Base-by-base conservation (phyloP, 2,113 vertebrate genomes). In the Paralichthys olivaceus region DNA sequence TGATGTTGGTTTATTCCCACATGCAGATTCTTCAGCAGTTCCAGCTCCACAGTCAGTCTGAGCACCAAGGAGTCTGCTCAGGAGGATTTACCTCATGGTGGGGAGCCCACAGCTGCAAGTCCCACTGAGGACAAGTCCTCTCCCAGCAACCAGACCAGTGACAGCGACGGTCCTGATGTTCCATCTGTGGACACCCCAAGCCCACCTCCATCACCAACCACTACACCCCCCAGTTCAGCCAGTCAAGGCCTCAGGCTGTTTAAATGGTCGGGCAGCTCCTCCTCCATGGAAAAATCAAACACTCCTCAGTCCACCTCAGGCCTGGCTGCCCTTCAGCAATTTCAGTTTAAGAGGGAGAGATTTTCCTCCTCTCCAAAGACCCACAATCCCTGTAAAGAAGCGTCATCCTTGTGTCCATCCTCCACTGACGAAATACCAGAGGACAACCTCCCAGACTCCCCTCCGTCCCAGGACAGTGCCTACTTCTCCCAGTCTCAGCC, bases 1-100 rank as follows among this genome's bases (percentile, higher is more conserved):
- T 45, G 19, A 45, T 20, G 23, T 20, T 51, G 79, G 15, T 61
- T 15, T 62, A 1, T 85, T 56, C 25, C 55, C 15, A 19, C 23
- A 0, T 80, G 7, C 63, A 99, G 97, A 66, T 97, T 97, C 91
- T 97, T 98, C 89, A 91, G 67, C 62, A 77, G 77, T n/a, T 23
- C 19, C 3, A 68, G 84, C 84, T 49, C 32, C 78, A 72, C 37
- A 40, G 40, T 7, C 34, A 19, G 56, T 63, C n/a, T 15, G 9
- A 69, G 14, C 34, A 26, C 34, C 4, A 45, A 66, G 28, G 80
- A 69, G 57, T 47, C 26, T 0, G 28, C 43, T 26, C 71, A 65
- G 7, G 62, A 79, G 57, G 72, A 69, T 32, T 40, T 23, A 2
- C 28, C 51, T 70, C 72, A 14, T 17, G 43, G 5, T n/a, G 13